Evolutionary conservation across 2,113 vertebrate species (phyloP).

Genomic region (Tetraodon nigroviridis): DNA sequence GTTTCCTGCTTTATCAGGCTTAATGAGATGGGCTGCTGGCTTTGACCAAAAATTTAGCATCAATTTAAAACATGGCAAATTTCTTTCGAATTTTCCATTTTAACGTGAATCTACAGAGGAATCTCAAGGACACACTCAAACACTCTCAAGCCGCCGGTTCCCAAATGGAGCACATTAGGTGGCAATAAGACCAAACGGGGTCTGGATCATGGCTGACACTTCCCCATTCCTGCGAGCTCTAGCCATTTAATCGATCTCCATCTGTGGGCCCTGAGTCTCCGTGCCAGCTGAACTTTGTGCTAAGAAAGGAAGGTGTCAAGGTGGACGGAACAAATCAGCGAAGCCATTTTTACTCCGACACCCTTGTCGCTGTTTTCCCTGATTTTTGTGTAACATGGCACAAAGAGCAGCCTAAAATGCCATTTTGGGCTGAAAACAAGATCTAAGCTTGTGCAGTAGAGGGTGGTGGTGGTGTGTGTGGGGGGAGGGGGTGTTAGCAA

Average conservation of each 20-base stretch:
- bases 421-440: background rate
- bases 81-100: conserved; percentile 10
- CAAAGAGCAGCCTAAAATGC: background rate
- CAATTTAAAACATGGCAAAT: background rate
- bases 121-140: conserved; percentile 27
- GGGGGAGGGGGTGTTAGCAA: background rate
- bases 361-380: background rate
- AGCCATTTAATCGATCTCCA: conserved; percentile 63
- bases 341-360: background rate
- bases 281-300: background rate
- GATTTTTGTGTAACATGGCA: background rate
- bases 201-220: conserved; percentile 53
- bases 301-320: background rate
- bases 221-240: conserved; percentile 45
- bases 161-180: conserved; percentile 47
- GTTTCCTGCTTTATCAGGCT: no score
- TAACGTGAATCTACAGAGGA: conserved; percentile 53
- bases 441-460: background rate
- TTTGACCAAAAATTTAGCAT: background rate
- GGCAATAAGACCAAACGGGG: conserved; percentile 50
- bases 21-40: no score
- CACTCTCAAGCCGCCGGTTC: conserved; percentile 23
- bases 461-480: background rate
- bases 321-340: background rate
- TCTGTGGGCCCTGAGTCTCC: conserved; percentile 35